Base-by-base conservation (phyloP, 2,888 invertebrate genomes). In the Chouioia cunea region DNA sequence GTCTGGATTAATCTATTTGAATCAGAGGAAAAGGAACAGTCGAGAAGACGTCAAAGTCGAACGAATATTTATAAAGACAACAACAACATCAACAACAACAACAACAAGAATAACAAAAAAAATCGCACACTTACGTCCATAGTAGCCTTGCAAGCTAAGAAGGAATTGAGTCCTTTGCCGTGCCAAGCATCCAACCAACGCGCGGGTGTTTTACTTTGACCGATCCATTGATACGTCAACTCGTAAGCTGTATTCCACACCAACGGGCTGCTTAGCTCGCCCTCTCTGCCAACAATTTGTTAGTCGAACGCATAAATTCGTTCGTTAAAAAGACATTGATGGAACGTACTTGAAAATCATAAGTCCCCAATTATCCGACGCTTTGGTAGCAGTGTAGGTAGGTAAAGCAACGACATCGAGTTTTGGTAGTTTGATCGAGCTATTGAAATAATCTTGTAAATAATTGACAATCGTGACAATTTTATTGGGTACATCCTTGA, bases 361-460 rank as follows among this genome's bases (percentile, higher is more conserved):
- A 2, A 94, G 86, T 3, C 94, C 94, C 93, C 93, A 94, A 79
- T 91, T 92, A 78, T 94, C 93, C 3, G 91, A 90, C 0, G 93
- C 92, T 76, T 91, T 90, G 1, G 91, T 90, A 0, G 91, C 91
- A 73, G 89, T 88, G 75, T 92, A 91, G 73, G 90, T 91, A 0
- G 94, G 94, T 60, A 94, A 85, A 0, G 93, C 93, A 0, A 94
- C 88, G 2, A 94, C 86, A 81, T 94, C 93, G 74, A 94, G 82
- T 80, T 91, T 91, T 0, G 89, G 87, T 50, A 94, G 80, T 0
- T 92, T 92, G 72, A 92, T 87, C 0, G 91, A 88, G n/a, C 89
- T 87, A 62, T 89, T 88, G 88, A 93, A 92, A 77, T 91, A 90
- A 1, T 88, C 83, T 74, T 91, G 88, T 2, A 93, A 83, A 71